Evolutionary conservation across 2,113 vertebrate species (phyloP).

Genomic region (Tricholaema leucomelas): DNA sequence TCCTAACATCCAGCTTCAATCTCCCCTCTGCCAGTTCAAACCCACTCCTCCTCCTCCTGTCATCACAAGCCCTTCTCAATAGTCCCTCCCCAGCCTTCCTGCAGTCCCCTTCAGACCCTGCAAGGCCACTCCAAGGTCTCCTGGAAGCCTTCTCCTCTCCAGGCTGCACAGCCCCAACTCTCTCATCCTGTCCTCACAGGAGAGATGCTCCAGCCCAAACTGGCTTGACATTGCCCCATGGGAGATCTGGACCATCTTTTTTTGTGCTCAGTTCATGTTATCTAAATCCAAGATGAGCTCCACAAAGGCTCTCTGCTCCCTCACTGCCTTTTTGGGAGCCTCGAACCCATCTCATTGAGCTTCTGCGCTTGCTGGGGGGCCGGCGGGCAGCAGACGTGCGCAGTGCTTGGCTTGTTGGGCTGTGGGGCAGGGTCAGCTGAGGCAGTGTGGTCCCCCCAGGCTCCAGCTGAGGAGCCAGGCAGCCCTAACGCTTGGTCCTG

Average conservation of each 20-base stretch:
- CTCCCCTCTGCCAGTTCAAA: too few relatives aligned
- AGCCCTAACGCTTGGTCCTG: background rate
- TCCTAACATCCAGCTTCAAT: too few relatives aligned
- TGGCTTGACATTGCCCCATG: background rate
- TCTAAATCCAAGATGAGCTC: background rate
- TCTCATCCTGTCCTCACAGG: too few relatives aligned
- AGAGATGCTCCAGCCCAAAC: too few relatives aligned
- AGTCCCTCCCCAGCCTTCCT: too few relatives aligned
- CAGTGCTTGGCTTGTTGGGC: conserved; percentile 31
- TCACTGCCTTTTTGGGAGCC: background rate
- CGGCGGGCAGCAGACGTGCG: background rate
- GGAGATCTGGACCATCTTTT: background rate
- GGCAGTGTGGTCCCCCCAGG: background rate
- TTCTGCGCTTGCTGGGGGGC: background rate
- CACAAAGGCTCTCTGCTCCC: background rate
- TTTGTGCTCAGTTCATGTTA: background rate
- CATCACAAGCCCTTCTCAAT: too few relatives aligned
- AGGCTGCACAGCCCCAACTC: too few relatives aligned
- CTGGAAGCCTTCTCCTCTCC: too few relatives aligned
- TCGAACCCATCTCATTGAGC: conserved; percentile 36
- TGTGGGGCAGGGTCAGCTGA: background rate
- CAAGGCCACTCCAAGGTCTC: too few relatives aligned
- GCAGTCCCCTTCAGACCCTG: too few relatives aligned
- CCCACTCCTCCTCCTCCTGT: too few relatives aligned
- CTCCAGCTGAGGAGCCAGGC: background rate